phyloP scores from a whole-genome alignment of 1,140 invertebrate genomes.

The Bombyx mandarina region DNA sequence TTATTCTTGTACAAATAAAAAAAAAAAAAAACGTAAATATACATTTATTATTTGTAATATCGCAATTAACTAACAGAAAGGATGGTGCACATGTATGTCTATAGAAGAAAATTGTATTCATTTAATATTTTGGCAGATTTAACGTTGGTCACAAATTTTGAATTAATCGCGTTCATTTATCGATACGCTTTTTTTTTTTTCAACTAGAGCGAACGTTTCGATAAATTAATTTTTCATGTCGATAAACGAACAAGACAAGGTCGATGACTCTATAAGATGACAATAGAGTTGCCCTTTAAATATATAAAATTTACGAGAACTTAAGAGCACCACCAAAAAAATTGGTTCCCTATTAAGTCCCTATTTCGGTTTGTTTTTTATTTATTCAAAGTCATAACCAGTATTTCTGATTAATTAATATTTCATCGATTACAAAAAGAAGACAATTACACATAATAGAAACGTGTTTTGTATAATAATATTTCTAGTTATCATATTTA shows the following conservation, averaged over 20 bases:
- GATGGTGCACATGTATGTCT: no score
- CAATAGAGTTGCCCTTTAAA: no score
- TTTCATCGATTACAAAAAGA: background rate
- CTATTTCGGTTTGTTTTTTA: constrained; percentile 7
- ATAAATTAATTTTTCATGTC: background rate
- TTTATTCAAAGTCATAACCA: constrained; percentile 7
- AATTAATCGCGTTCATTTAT: no score
- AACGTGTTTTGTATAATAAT: no score
- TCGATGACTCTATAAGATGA: background rate
- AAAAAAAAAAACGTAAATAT: background rate
- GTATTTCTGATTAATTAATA: constrained; percentile 14
- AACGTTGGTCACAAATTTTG: no score
- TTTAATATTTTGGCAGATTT: no score
- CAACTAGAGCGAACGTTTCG: background rate
- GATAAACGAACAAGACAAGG: background rate
- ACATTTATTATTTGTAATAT: background rate
- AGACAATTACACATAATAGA: background rate
- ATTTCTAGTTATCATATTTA: no score
- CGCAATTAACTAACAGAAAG: constrained; percentile 1
- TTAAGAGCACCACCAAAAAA: constrained; percentile 20
- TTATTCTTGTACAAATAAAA: constrained; percentile 42
- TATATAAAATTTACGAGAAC: constrained; percentile 8
- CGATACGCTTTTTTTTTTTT: no score
- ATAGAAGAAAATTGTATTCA: no score
- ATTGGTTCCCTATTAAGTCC: constrained; percentile 20